A percentile compares a stretch with the other conserved stretches of the same genome.
Conservation (phyloP, 2,113 vertebrate species). For the Kryptolebias marmoratus region DNA sequence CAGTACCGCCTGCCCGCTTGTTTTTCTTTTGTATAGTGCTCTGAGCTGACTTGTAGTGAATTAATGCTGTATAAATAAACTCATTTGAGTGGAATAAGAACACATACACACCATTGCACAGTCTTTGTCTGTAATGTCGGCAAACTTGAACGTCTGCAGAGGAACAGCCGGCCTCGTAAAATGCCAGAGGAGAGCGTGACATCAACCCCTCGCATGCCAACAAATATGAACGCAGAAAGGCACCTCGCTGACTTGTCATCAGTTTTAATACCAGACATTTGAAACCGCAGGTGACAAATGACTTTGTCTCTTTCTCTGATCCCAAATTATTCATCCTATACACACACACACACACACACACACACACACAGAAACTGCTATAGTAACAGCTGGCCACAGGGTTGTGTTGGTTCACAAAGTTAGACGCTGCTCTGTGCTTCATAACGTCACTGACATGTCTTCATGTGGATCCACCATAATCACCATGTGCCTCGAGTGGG, state of each 20-base stretch:
- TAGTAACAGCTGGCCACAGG: slow-evolving; percentile 65
- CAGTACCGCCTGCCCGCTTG: too few relatives aligned
- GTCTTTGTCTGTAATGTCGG: slow-evolving; percentile 52
- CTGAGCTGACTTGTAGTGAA: too few relatives aligned
- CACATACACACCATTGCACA: slow-evolving; percentile 24
- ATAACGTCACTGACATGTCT: slow-evolving; percentile 72
- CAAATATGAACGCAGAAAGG: slow-evolving; percentile 46
- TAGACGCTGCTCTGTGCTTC: slow-evolving; percentile 49
- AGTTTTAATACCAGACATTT: slow-evolving; percentile 67
- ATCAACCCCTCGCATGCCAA: slow-evolving; percentile 53
- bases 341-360: slow-evolving; percentile 18
- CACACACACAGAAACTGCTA: slow-evolving; percentile 36
- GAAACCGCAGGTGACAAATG: slow-evolving; percentile 74
- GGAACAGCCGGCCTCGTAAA: slow-evolving; percentile 25
- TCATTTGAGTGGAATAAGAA: not conserved
- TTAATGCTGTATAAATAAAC: too few relatives aligned
- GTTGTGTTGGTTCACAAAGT: slow-evolving; percentile 55
- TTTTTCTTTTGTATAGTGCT: too few relatives aligned
- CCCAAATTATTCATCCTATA: slow-evolving; percentile 22
- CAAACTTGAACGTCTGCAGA: slow-evolving; percentile 53
- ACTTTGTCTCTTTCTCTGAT: slow-evolving; percentile 48
- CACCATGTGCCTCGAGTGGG: slow-evolving; percentile 59
- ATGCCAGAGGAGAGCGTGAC: slow-evolving; percentile 62
- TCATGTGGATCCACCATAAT: slow-evolving; percentile 68
- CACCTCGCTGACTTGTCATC: slow-evolving; percentile 68